Evolutionary conservation across 2,888 invertebrate genomes (phyloP), one percentile per base, ranked within the genome.

Genomic region (Cephalotes varians): DNA sequence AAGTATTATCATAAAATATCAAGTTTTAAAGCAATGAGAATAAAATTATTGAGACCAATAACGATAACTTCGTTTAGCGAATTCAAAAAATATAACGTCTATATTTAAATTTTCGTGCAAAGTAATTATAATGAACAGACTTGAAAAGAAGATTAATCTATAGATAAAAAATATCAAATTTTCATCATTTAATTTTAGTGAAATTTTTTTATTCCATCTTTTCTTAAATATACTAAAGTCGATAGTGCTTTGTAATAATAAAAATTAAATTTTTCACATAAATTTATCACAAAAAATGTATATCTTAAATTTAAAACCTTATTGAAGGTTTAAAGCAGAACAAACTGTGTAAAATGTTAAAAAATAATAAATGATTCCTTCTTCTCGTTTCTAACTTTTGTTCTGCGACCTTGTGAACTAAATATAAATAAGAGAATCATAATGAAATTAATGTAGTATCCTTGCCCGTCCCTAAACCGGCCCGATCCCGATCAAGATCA

Each of bases 1-100:
- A 83, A 88, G 76, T 83, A 88, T 83, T 60, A 25, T 28, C 64
- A 83, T 81, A 83, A 83, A 82, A 67, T 2, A 44, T 47, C 28
- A 12, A 73, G 34, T 64, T 21, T 47, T 34, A 21, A 1, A 60
- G 25, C 18, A 21, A 21, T 21, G 60, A 49, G 49, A 62, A 62
- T 64, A 47, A 74, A 64, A 74, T 49, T 49, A 74, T 64, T 49
- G 25, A 74, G 31, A 47, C 2, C 60, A 44, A 49, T 37, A 62
- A 21, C 34, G 18, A 37, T 34, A 34, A 25, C 37, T 71, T 49
- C 18, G 10, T 18, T 10, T 58, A 34, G 9, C 25, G 6, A 12
- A 34, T 25, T 64, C 34, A 37, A 64, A 64, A 74, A 74, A 64
- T 74, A 37, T 64, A 62, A 73, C 15, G 28, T 34, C 62, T 60